Evolutionary conservation across 1,140 invertebrate species (phyloP).

Genomic region (Potamilus streckersoni): DNA sequence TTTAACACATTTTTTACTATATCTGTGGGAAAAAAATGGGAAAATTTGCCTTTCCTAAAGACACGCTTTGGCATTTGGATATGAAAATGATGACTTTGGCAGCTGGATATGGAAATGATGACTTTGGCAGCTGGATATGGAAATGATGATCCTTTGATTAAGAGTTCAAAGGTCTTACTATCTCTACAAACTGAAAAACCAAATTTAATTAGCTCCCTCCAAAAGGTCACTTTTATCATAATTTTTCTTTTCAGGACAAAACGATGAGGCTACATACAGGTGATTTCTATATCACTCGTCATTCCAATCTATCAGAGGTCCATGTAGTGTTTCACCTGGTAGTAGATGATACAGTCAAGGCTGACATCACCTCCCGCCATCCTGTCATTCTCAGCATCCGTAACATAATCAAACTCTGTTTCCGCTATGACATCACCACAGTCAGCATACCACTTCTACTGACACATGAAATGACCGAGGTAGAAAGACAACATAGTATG

Average conservation of each 20-base stretch:
- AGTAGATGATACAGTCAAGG: constrained; percentile 69
- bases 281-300: constrained; percentile 93
- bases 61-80: no score
- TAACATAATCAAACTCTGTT: constrained; percentile 94
- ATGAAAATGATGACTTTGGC: no score
- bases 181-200: no score
- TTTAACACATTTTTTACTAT: no score
- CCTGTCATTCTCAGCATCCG: constrained; percentile 94
- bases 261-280: constrained; percentile 75
- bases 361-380: constrained; percentile 95
- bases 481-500: constrained; percentile 60
- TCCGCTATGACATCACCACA: constrained; percentile 91
- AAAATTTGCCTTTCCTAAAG: no score
- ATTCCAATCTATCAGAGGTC: constrained; percentile 94
- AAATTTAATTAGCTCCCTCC: neutral
- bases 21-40: no score
- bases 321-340: constrained; percentile 97
- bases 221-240: neutral
- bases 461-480: constrained; percentile 93
- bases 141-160: no score
- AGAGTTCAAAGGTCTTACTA: no score
- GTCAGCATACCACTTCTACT: constrained; percentile 93
- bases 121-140: no score
- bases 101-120: no score
- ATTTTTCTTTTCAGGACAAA: constrained; percentile 44